Conservation (phyloP, 2,888 invertebrate genomes). For the Isoperla grammatica region DNA sequence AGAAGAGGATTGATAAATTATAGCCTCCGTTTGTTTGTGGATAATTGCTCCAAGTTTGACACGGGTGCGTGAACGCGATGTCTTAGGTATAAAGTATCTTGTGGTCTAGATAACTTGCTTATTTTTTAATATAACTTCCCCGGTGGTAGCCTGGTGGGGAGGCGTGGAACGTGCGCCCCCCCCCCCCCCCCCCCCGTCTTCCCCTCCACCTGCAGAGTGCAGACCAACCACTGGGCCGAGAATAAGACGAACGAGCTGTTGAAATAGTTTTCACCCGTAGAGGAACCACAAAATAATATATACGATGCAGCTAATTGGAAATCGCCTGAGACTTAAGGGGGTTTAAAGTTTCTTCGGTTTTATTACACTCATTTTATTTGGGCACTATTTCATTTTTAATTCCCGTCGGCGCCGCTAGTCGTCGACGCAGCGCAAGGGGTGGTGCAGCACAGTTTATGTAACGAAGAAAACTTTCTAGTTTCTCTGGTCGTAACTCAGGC, state of each 20-base stretch:
- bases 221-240: background rate
- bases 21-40: background rate
- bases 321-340: constrained; percentile 7
- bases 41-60: constrained; percentile 7
- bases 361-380: constrained; percentile 29
- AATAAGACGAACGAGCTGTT: constrained; percentile 6
- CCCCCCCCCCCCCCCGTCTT: background rate
- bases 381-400: constrained; percentile 30
- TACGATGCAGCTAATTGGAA: constrained; percentile 23
- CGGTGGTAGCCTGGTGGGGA: background rate
- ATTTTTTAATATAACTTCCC: constrained; percentile 17
- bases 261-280: constrained; percentile 12
- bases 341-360: constrained; percentile 17
- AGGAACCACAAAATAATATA: background rate
- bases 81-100: background rate
- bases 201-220: constrained; percentile 1
- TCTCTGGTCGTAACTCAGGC: constrained; percentile 10
- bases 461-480: constrained; percentile 17
- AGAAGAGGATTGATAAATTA: constrained; percentile 14
- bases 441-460: constrained; percentile 4
- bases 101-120: constrained; percentile 10
- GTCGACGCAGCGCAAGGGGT: constrained; percentile 16
- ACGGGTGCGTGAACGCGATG: background rate
- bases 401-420: constrained; percentile 23
- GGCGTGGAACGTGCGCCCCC: background rate